Base-by-base conservation (phyloP, 2,888 invertebrate genomes). In the Antitype chi region DNA sequence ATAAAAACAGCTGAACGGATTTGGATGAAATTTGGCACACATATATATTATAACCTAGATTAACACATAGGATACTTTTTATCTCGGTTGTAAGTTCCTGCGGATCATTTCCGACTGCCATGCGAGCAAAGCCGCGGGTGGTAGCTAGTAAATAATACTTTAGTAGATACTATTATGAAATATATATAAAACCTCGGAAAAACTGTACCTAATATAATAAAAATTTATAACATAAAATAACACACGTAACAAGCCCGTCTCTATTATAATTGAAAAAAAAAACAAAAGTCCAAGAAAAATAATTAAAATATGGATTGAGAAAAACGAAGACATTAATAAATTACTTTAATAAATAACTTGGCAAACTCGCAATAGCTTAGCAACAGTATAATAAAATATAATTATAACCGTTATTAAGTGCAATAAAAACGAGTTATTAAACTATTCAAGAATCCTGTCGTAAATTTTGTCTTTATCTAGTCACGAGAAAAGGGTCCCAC, bases 361-460 rank as follows among this genome's bases (percentile, higher is more conserved):
- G 53, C 59, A 64, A 76, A 70, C 60, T 76, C 23, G 79, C 76
- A 80, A 86, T 81, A 79, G 32, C 66, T 81, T 75, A 75, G 62
- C n/a, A 78, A 70, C 70, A 71, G 84, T 59, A 66, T 72, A 84
- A 82, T 87, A 82, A 83, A 88, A 76, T 75, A 76, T 75, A 79
- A 86, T 85, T 86, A 88, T 78, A 73, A 86, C 87, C 67, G 81
- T 88, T 87, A 88, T 88, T 88, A 88, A 86, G 74, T 72, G 83
- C 80, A 76, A 88, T 88, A 83, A 88, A 88, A 88, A 80, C 83
- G 71, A 80, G 85, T 83, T 87, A 85, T 84, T 73, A 77, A 87
- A 87, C 85, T 85, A 83, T 82, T 75, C 75, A 82, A 85, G 87
- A 78, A 85, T 84, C 60, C 63, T 73, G 70, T 85, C 83, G 80